phyloP scores from a whole-genome alignment of 2,888 invertebrate genomes.

The Sicus ferrugineus region DNA sequence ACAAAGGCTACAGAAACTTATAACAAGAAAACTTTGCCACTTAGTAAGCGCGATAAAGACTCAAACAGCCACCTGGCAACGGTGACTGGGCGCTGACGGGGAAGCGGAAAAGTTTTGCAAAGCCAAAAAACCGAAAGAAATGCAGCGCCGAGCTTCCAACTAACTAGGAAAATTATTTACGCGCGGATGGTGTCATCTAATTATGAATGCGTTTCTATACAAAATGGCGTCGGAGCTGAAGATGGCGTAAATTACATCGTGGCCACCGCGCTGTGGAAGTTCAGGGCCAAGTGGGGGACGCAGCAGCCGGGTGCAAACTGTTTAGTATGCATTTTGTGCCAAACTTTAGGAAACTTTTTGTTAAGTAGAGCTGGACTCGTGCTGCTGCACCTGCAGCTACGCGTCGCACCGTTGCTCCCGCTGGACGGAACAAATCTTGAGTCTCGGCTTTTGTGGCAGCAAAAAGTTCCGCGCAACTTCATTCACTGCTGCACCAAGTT shows the following conservation, averaged over 20 bases:
- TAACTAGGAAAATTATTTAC: slow-evolving; percentile 60
- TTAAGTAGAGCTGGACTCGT: slow-evolving; percentile 32
- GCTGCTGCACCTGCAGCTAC: slow-evolving; percentile 8
- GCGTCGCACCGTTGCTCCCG: background rate
- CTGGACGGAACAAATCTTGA: slow-evolving; percentile 31
- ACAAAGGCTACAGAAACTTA: slow-evolving; percentile 61
- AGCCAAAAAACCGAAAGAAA: slow-evolving; percentile 31
- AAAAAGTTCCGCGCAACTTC: slow-evolving; percentile 27
- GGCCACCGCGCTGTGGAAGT: slow-evolving; percentile 1
- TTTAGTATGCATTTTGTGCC: slow-evolving; percentile 28
- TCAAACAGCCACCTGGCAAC: slow-evolving; percentile 41
- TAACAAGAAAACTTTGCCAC: slow-evolving; percentile 66
- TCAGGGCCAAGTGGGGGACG: background rate
- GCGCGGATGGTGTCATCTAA: slow-evolving; percentile 66
- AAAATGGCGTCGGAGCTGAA: slow-evolving; percentile 35
- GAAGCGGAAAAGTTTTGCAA: slow-evolving; percentile 34
- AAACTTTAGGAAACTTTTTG: slow-evolving; percentile 10
- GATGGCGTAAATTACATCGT: slow-evolving; percentile 18
- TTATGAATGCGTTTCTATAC: slow-evolving; percentile 61
- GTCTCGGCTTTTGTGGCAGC: slow-evolving; percentile 21
- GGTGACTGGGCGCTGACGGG: background rate
- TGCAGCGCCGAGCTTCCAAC: slow-evolving; percentile 44
- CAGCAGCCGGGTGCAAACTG: slow-evolving; percentile 15
- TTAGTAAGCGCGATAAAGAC: slow-evolving; percentile 63
- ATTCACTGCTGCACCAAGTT: slow-evolving; percentile 35